Evolutionary conservation across 2,888 invertebrate genomes (phyloP).

Genomic region (Leptopterna dolabrata): DNA sequence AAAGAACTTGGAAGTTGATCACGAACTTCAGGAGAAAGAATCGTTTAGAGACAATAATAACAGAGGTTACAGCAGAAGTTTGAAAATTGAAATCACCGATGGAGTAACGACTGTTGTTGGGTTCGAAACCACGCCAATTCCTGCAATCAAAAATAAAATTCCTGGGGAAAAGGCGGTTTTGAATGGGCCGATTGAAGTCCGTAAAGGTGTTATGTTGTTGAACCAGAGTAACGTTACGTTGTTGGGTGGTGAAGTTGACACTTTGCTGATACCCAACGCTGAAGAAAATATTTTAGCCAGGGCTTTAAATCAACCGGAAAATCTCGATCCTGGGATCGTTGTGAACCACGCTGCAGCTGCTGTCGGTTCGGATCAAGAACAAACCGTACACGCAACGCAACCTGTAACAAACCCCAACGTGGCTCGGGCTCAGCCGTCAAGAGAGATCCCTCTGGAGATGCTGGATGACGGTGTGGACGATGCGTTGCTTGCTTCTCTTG

Average conservation of each 20-base stretch:
- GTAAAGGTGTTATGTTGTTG: conserved; percentile 69
- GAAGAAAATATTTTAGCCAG: conserved; percentile 65
- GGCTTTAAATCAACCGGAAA: conserved; percentile 64
- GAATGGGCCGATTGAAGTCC: conserved; percentile 68
- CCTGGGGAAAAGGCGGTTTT: conserved; percentile 66
- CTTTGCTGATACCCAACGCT: conserved; percentile 65
- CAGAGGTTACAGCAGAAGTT: neutral
- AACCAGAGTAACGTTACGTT: conserved; percentile 67
- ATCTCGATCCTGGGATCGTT: conserved; percentile 55
- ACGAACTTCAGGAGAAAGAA: conserved; percentile 43
- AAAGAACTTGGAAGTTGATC: conserved; percentile 60
- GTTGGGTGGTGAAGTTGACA: conserved; percentile 70
- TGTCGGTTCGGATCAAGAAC: neutral
- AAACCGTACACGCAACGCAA: neutral
- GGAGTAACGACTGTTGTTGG: conserved; percentile 62
- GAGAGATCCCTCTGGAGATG: conserved; percentile 46
- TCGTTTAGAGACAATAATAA: conserved; percentile 47
- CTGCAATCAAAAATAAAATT: conserved; percentile 60
- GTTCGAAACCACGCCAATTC: conserved; percentile 63
- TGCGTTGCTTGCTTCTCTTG: conserved; percentile 56
- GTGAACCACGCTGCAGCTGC: neutral
- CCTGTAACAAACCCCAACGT: neutral
- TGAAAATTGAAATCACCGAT: conserved; percentile 63
- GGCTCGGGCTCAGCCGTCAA: neutral
- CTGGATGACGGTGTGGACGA: conserved; percentile 61